These are phyloP conservation scores for Protonibea diacanthus DNA, from an alignment of 2,797 vertebrate genomes.

Conservation along the genomic window DNA sequence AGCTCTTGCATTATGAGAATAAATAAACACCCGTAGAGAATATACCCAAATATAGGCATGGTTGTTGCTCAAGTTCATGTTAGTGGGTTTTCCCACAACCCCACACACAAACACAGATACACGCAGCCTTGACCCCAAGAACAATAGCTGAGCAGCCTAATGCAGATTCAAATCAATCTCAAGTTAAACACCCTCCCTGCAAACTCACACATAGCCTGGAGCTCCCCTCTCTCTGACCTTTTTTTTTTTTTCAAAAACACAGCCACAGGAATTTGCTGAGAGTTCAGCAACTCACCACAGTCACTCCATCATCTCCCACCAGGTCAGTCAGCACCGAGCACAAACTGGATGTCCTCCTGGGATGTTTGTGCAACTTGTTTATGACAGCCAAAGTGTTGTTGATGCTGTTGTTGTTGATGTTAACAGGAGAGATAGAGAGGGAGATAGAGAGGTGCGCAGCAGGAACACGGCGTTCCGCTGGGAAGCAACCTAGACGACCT, in stretches of 20 bases:
- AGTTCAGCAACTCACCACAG: conserved; percentile 59
- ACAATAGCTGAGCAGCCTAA: conserved; percentile 44
- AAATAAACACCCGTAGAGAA: conserved; percentile 4
- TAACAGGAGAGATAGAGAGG: conserved; percentile 72
- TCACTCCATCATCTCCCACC: conserved; percentile 70
- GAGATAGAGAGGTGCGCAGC: conserved; percentile 51
- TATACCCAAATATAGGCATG: not conserved
- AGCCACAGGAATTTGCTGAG: conserved; percentile 60
- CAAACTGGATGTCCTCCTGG: conserved; percentile 67
- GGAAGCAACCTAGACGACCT: conserved; percentile 62
- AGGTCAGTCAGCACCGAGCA: conserved; percentile 59
- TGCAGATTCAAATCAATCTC: conserved; percentile 45
- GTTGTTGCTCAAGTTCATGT: conserved; percentile 26
- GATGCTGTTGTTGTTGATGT: conserved; percentile 74
- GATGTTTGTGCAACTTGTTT: conserved; percentile 85
- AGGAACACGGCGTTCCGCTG: conserved; percentile 60
- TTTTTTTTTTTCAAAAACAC: conserved; percentile 37
- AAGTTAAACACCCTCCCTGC: conserved; percentile 44
- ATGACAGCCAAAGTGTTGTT: conserved; percentile 78
- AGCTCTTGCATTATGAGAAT: not conserved
- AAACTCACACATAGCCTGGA: conserved; percentile 31
- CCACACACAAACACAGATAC: conserved; percentile 28
- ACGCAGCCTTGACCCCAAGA: conserved; percentile 45
- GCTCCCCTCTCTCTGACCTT: conserved; percentile 44
- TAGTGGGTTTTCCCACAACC: conserved; percentile 31